phyloP scores from a whole-genome alignment of 2,797 vertebrate genomes.

The Acanthurus lineatus region DNA sequence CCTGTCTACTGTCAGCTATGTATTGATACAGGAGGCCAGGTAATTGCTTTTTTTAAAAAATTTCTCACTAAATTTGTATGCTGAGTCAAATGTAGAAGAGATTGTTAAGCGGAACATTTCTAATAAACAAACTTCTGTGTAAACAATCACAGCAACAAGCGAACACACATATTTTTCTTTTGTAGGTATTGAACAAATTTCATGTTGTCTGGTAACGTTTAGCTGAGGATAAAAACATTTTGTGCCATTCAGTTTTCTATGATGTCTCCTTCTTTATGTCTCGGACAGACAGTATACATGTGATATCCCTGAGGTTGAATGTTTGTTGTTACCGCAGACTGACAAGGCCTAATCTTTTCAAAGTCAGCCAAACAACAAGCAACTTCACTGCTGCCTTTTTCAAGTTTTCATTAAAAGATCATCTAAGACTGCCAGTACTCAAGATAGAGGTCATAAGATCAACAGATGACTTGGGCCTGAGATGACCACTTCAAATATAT shows the following conservation, averaged over 20 bases:
- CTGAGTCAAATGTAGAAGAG: slow-evolving; percentile 29
- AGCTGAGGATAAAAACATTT: not conserved
- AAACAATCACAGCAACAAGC: no score
- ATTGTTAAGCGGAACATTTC: slow-evolving; percentile 4
- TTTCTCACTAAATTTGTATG: slow-evolving; percentile 33
- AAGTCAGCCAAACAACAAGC: no score
- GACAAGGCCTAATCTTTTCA: no score
- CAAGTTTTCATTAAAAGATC: not conserved
- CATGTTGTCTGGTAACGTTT: not conserved
- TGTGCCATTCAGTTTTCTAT: not conserved
- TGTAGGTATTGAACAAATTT: no score
- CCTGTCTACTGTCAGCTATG: slow-evolving; percentile 67
- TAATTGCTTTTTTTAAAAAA: slow-evolving; percentile 41
- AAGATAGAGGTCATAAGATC: no score
- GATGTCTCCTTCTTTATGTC: slow-evolving; percentile 1
- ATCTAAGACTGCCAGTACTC: not conserved
- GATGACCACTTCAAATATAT: not conserved
- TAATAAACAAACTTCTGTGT: slow-evolving; percentile 15
- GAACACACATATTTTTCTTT: no score
- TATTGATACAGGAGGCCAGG: slow-evolving; percentile 61
- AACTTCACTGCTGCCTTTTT: no score
- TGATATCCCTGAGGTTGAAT: slow-evolving; percentile 18
- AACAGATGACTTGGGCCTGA: no score
- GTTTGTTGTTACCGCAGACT: not conserved
- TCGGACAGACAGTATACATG: not conserved